Conservation (phyloP, 2,888 invertebrate genomes). For the Machimus rusticus region DNA sequence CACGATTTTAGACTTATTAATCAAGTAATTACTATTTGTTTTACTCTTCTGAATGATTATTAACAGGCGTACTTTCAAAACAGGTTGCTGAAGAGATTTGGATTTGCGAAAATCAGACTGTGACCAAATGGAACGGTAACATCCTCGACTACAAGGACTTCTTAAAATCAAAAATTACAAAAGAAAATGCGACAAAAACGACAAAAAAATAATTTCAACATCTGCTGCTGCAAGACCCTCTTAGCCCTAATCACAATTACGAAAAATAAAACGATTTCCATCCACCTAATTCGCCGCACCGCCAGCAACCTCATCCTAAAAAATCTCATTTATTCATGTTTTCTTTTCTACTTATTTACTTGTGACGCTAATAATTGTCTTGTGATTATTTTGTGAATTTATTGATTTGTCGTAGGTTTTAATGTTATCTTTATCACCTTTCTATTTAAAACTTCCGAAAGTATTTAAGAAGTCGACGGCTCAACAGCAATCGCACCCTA, state of each 20-base stretch:
- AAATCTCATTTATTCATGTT: slow-evolving; percentile 22
- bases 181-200: slow-evolving; percentile 37
- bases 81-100: slow-evolving; percentile 99
- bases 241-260: neutral
- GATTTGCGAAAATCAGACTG: slow-evolving; percentile 96
- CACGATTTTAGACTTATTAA: slow-evolving; percentile 99
- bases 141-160: slow-evolving; percentile 97
- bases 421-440: neutral
- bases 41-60: slow-evolving; percentile 15
- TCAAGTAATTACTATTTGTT: slow-evolving; percentile 72
- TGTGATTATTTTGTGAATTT: slow-evolving; percentile 31
- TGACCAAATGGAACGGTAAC: slow-evolving; percentile 96
- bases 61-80: neutral
- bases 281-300: neutral
- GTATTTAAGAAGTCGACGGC: slow-evolving; percentile 2
- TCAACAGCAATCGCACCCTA: slow-evolving; percentile 4
- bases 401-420: slow-evolving; percentile 7
- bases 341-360: slow-evolving; percentile 14
- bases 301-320: neutral
- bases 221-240: neutral
- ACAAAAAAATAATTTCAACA: slow-evolving; percentile 42
- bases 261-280: neutral
- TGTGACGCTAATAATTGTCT: slow-evolving; percentile 20
- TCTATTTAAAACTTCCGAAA: neutral
- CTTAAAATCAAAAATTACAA: slow-evolving; percentile 83